Evolutionary conservation across 2,888 invertebrate genomes (phyloP).

Genomic region (Achlya flavicornis): DNA sequence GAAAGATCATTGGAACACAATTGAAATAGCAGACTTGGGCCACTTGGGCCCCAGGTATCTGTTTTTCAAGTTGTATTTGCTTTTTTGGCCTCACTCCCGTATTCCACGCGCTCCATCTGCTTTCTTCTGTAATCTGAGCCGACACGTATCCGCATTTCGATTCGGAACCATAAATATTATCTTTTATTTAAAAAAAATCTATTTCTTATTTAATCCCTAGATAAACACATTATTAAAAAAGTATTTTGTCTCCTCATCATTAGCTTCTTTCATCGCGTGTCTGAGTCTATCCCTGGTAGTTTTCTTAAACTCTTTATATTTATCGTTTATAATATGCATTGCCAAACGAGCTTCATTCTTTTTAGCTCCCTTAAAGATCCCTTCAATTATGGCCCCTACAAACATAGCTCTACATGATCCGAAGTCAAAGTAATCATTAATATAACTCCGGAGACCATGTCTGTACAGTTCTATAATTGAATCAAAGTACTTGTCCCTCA

Average conservation of each 20-base stretch:
- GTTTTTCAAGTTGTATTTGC: no score
- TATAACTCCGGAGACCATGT: conserved; percentile 32
- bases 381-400: background rate
- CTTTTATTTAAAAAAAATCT: background rate
- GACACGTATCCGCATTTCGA: no score
- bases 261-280: background rate
- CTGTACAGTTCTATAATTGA: conserved; percentile 51
- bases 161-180: no score
- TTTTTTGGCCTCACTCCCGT: no score
- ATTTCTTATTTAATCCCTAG: background rate
- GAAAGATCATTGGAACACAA: no score
- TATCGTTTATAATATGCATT: background rate
- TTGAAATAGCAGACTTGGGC: no score
- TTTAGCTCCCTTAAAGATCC: background rate
- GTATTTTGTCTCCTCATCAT: background rate
- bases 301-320: background rate
- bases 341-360: background rate
- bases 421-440: conserved; percentile 26
- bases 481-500: conserved; percentile 48
- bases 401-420: background rate
- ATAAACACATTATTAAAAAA: background rate
- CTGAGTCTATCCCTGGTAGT: background rate
- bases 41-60: no score
- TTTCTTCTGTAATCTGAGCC: no score
- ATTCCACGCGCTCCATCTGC: no score